phyloP scores from a whole-genome alignment of 1,140 invertebrate species.

The Papilio polyxenes region DNA sequence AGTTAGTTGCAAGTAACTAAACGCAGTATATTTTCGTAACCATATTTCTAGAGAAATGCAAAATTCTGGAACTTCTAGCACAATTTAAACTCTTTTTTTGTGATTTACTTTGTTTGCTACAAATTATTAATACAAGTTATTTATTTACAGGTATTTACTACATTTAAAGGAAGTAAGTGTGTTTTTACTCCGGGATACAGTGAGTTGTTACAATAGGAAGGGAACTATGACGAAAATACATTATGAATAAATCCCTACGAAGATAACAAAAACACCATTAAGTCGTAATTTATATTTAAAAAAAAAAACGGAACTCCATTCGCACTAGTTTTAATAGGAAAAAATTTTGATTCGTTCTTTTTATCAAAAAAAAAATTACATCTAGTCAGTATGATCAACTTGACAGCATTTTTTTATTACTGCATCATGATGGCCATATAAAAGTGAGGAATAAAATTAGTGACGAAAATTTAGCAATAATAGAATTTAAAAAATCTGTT shows the following conservation, averaged over 20 bases:
- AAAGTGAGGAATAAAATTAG: slow-evolving; percentile 32
- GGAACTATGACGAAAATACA: not conserved
- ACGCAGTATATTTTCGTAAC: no score
- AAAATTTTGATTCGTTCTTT: slow-evolving; percentile 7
- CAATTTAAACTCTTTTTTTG: no score
- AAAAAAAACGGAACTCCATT: not conserved
- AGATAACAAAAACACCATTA: not conserved
- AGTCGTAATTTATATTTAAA: not conserved
- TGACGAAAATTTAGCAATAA: slow-evolving; percentile 36
- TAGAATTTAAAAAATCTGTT: slow-evolving; percentile 22
- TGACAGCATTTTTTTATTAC: slow-evolving; percentile 15
- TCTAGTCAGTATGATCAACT: slow-evolving; percentile 37
- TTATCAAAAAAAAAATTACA: not conserved
- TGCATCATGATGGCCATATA: slow-evolving; percentile 28
- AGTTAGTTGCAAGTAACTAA: no score
- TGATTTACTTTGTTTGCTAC: not conserved
- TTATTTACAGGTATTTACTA: slow-evolving; percentile 31
- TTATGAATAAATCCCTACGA: not conserved
- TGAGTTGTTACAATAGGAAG: slow-evolving; percentile 9
- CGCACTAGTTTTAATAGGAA: slow-evolving; percentile 6
- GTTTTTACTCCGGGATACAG: slow-evolving; percentile 1
- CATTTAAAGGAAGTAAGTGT: slow-evolving; percentile 31
- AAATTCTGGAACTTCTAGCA: no score
- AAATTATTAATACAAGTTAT: not conserved
- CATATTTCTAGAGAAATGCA: no score